These are phyloP conservation scores for Cyprinus carpio DNA, from an alignment of 2,113 vertebrate species.

Conservation along the genomic window DNA sequence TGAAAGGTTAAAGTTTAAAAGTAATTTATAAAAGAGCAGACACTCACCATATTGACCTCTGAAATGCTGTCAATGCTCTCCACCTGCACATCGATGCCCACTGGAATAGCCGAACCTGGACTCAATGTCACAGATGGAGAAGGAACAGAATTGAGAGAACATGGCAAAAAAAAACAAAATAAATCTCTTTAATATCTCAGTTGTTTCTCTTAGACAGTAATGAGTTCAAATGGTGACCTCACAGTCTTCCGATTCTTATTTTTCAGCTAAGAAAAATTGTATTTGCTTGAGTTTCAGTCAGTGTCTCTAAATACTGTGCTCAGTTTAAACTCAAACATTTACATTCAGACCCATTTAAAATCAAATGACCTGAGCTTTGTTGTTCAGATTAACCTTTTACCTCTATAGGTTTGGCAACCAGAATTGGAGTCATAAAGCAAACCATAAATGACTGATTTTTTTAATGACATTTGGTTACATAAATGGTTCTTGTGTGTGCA, in stretches of 20 bases:
- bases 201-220: not conserved
- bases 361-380: not conserved
- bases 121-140: constrained; percentile 47
- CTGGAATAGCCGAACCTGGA: constrained; percentile 84
- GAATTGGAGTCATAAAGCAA: not conserved
- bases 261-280: not conserved
- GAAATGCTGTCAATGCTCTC: constrained; percentile 93
- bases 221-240: not conserved
- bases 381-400: not conserved
- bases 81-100: constrained; percentile 88
- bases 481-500: not conserved
- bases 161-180: not conserved
- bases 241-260: not conserved
- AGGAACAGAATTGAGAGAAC: not conserved
- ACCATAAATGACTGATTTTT: not conserved
- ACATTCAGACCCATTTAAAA: not conserved
- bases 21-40: not conserved
- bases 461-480: not conserved
- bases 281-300: too few species aligned
- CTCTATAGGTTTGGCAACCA: not conserved
- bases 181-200: not conserved
- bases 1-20: not conserved
- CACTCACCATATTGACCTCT: constrained; percentile 89
- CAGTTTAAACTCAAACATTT: not conserved
- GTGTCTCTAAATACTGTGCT: not conserved